Evolutionary conservation across 1,140 invertebrate genomes (phyloP).

Genomic region (Cryptotermes secundus): DNA sequence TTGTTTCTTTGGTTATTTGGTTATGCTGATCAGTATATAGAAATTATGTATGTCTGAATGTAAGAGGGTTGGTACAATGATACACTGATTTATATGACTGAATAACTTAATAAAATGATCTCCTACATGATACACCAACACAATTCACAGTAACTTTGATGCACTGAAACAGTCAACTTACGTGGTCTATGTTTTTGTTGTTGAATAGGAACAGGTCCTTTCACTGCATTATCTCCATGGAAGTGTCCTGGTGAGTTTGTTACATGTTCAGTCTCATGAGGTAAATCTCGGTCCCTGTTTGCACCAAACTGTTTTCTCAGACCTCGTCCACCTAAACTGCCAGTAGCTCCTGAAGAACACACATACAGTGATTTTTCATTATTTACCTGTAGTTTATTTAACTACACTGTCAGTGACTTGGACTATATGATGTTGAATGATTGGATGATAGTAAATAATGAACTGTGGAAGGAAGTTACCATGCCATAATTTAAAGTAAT

Average conservation of each 20-base stretch:
- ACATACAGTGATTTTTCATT: not conserved
- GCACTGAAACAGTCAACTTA: not conserved
- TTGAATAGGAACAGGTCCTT: not conserved
- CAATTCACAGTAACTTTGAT: too few species aligned
- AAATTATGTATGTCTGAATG: too few species aligned
- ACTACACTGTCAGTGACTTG: too few species aligned
- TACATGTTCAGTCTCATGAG: not conserved
- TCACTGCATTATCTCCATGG: slow-evolving; percentile 5
- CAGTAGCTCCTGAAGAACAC: not conserved
- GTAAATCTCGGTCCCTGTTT: not conserved
- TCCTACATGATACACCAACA: not conserved
- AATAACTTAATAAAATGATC: not conserved
- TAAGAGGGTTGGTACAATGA: too few species aligned
- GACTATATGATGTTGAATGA: too few species aligned
- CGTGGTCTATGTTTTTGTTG: not conserved
- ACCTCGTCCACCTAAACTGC: not conserved
- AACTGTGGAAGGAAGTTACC: too few species aligned
- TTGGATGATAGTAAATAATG: too few species aligned
- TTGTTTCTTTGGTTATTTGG: too few species aligned
- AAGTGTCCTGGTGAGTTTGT: not conserved
- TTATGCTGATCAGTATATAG: too few species aligned
- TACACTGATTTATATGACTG: too few species aligned
- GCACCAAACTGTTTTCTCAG: not conserved
- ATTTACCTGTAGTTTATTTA: too few species aligned
- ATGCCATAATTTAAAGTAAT: too few species aligned